Evolutionary conservation across 2,113 vertebrate genomes (phyloP), one percentile per base, ranked within the genome.

Genomic region (Capreolus pygargus): DNA sequence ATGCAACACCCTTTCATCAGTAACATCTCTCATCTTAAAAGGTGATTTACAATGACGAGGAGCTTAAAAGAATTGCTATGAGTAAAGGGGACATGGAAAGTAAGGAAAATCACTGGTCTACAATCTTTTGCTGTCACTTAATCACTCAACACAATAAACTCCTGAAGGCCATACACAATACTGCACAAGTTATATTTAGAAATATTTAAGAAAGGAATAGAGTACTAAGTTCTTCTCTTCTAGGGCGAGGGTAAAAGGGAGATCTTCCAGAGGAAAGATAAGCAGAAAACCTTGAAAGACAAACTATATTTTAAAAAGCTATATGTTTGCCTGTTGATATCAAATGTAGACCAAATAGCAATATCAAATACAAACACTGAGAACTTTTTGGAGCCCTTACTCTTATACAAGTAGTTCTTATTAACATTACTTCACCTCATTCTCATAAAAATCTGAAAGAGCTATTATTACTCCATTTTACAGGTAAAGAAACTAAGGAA

Each of bases 71-170:
- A 92, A 84, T 36, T 28, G 39, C 45, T 85, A 90, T 43, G 33
- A 88, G 8, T 45, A 81, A 33, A 96, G 21, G 28, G 8, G 19
- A 60, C 47, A 91, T 3, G 21, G 16, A 86, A 83, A 67, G 39
- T 47, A 94, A 85, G n/a, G 7, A 74, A 96, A 97, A 88, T 36
- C 54, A 52, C 25, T 43, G 17, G 60, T 92, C 54, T 86, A 92
- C 55, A 96, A 94, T 60, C 27, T 89, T 94, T 61, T 70, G 55
- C 17, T 89, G 57, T 33, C 36, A 86, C 28, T 89, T 54, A 6
- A 4, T 61, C 55, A 82, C 19, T 60, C n/a, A 97, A 50, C 90
- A 85, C 39, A 89, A 96, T 50, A 7, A 97, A 83, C 57, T 97
- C 28, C n/a, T 61, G 78, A 95, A 39, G 55, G 6, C 82, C 58